Conservation (phyloP, 1,140 invertebrate genomes). For the Eurytemora carolleeae region DNA sequence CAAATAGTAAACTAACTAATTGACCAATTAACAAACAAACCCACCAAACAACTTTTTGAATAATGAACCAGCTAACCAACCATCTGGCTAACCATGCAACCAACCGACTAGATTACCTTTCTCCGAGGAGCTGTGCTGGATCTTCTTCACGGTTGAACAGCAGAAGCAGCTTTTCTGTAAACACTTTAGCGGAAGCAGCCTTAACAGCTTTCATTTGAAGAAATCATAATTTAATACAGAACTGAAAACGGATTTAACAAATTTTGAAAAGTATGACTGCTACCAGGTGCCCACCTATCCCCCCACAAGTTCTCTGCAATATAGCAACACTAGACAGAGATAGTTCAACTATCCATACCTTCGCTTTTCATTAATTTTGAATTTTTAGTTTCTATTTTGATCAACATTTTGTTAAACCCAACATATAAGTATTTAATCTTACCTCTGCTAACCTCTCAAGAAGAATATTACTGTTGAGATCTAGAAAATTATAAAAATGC, state of each 20-base stretch:
- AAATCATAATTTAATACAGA: neutral
- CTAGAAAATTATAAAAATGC: neutral
- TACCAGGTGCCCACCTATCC: no score
- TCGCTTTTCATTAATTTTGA: no score
- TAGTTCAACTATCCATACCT: no score
- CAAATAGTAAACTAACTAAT: neutral
- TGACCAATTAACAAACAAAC: no score
- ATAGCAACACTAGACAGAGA: no score
- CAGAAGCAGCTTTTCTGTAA: constrained; percentile 6
- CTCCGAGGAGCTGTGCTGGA: constrained; percentile 1
- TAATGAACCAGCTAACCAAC: no score
- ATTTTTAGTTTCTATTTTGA: no score
- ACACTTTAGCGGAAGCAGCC: neutral
- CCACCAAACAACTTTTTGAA: neutral
- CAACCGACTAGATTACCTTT: neutral
- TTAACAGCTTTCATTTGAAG: neutral
- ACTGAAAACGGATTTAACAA: no score
- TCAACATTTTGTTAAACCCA: no score
- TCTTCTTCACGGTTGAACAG: constrained; percentile 12
- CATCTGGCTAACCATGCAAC: neutral
- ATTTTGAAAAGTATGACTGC: no score
- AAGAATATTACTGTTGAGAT: neutral
- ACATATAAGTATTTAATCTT: neutral
- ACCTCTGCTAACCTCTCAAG: neutral
- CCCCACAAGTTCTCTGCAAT: no score